Evolutionary conservation across 2,888 invertebrate genomes (phyloP), one percentile per base, ranked within the genome.

Genomic region (Mallateleia sp.): DNA sequence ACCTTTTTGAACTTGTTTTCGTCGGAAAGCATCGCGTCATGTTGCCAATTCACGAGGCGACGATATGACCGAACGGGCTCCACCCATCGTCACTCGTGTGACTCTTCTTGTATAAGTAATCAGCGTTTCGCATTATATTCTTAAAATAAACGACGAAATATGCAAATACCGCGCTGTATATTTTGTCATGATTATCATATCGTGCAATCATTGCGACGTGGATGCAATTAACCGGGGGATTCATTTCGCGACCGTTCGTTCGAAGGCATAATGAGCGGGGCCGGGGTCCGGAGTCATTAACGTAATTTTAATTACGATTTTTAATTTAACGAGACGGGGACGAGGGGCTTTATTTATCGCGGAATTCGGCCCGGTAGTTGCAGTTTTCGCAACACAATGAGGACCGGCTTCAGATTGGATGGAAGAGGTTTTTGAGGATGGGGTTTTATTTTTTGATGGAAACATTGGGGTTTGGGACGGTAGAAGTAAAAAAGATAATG

Each of bases 21-120:
- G n/a, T 77, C 42, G 25, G 42, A 83, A 83, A 82, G 60, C 56
- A 50, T 45, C 77, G 64, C 72, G 83, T 75, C 83, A 71, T 54
- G 78, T 79, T 84, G 84, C 72, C 78, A 78, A 84, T 84, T 58
- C 84, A 74, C 77, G 67, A 74, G 67, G 74, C 67, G 60, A 74
- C 82, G 82, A 82, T 75, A 82, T 75, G 50, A 67, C 82, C 82
- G 34, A 14, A 32, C 66, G 62, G 24, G 22, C 74, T 74, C 84
- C 78, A 42, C 84, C 78, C 72, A 78, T 72, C 71, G 42, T 67
- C 78, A 58, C 56, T 77, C 77, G 69, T 50, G 75, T 18, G 69
- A 67, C 75, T 77, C 83, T 71, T 77, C 71, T 66, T 56, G 82
- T 64, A 83, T 50, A 54, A 60, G 83, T 77, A 69, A 77, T 77